Conservation (phyloP, 2,797 vertebrate species). For the Coregonus suidteri region DNA sequence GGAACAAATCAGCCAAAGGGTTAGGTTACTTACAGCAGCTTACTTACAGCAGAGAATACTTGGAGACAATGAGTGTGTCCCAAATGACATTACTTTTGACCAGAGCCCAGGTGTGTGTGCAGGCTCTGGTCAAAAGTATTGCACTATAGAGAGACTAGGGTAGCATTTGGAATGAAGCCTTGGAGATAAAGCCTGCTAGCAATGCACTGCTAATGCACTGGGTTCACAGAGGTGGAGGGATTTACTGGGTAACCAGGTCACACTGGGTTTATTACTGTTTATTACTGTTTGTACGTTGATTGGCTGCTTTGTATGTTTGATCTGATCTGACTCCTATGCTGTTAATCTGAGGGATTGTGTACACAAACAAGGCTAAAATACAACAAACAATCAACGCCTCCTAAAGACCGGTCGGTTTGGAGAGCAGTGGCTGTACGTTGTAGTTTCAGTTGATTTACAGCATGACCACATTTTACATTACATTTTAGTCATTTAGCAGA, state of each 20-base stretch:
- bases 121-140: not conserved
- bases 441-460: too few relatives aligned
- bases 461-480: too few relatives aligned
- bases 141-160: not conserved
- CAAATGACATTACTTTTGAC: not conserved
- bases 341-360: too few relatives aligned
- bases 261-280: not conserved
- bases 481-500: too few relatives aligned
- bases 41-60: conserved; percentile 3
- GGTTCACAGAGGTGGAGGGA: not conserved
- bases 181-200: not conserved
- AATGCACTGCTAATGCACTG: conserved; percentile 2
- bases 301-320: not conserved
- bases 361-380: too few relatives aligned
- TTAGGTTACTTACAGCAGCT: conserved; percentile 1
- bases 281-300: not conserved
- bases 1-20: not conserved
- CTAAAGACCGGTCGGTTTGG: too few relatives aligned
- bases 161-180: not conserved
- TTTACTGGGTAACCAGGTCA: not conserved
- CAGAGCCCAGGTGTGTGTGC: not conserved
- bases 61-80: not conserved
- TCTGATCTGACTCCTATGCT: not conserved
- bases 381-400: too few relatives aligned
- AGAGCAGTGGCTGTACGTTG: too few relatives aligned